These are phyloP conservation scores for Epinotia ramella DNA, from an alignment of 2,888 invertebrate genomes.

Conservation along the genomic window DNA sequence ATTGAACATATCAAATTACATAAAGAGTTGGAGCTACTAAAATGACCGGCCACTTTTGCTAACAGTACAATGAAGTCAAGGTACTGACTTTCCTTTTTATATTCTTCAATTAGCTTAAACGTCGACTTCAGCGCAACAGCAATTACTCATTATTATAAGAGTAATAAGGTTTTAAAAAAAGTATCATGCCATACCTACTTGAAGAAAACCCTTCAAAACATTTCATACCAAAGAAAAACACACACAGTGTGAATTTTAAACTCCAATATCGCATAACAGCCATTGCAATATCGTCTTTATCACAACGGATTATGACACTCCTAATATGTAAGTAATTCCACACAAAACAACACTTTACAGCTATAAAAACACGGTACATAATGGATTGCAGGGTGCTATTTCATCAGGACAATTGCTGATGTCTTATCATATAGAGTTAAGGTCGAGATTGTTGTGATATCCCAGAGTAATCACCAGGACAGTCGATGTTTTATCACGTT, in stretches of 20 bases:
- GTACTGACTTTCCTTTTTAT: background rate
- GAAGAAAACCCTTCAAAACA: constrained; percentile 25
- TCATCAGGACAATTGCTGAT: background rate
- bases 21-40: background rate
- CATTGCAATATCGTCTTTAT: constrained; percentile 10
- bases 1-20: too few species aligned
- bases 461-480: constrained; percentile 22
- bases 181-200: constrained; percentile 6
- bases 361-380: background rate
- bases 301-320: background rate
- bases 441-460: background rate
- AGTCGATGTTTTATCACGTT: background rate
- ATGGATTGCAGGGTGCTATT: background rate
- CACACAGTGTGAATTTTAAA: constrained; percentile 9
- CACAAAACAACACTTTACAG: constrained; percentile 2
- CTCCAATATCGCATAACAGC: background rate
- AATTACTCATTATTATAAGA: constrained; percentile 23
- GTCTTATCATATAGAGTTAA: background rate
- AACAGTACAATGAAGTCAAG: constrained; percentile 5
- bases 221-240: constrained; percentile 21
- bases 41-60: background rate
- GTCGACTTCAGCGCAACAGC: background rate
- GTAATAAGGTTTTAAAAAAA: constrained; percentile 17
- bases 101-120: constrained; percentile 22
- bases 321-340: background rate